Percentiles rank a stretch among this genome's conserved stretches.
phyloP scores from a whole-genome alignment of 2,113 vertebrate genomes.

The Pituophis catenifer region DNA sequence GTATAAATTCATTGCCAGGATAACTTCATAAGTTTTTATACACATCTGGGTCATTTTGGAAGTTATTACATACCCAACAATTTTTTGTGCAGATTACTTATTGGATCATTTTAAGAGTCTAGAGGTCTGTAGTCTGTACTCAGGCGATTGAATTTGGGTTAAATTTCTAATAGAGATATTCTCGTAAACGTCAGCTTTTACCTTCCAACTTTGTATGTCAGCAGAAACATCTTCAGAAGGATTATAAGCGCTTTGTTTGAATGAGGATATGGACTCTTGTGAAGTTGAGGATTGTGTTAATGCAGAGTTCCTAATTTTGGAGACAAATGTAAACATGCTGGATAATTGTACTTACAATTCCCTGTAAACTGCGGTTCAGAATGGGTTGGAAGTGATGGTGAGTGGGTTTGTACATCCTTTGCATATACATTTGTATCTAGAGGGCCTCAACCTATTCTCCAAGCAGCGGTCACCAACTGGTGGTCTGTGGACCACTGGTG shows the following conservation, averaged over 20 bases:
- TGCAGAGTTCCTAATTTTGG: background rate
- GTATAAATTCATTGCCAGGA: background rate
- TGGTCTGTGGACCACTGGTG: too few species aligned
- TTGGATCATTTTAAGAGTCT: background rate
- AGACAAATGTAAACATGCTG: background rate
- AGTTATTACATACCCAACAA: background rate
- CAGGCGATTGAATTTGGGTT: background rate
- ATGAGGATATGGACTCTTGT: background rate
- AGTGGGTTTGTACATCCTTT: background rate
- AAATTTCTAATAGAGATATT: background rate
- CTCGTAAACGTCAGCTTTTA: background rate
- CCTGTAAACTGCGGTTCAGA: background rate
- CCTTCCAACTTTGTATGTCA: background rate
- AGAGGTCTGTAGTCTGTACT: background rate
- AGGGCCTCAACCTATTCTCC: background rate
- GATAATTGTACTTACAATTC: background rate
- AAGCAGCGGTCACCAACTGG: too few species aligned
- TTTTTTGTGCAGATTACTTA: background rate
- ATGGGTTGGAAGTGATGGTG: background rate
- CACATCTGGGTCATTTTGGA: background rate
- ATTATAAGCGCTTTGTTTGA: background rate
- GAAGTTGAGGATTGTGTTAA: too few species aligned
- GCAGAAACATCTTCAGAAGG: background rate
- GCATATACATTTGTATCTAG: background rate
- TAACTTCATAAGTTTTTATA: background rate